Percentiles rank a stretch among this genome's conserved stretches.
Evolutionary conservation across 2,113 vertebrate species (phyloP).

Genomic region (Colaptes auratus): DNA sequence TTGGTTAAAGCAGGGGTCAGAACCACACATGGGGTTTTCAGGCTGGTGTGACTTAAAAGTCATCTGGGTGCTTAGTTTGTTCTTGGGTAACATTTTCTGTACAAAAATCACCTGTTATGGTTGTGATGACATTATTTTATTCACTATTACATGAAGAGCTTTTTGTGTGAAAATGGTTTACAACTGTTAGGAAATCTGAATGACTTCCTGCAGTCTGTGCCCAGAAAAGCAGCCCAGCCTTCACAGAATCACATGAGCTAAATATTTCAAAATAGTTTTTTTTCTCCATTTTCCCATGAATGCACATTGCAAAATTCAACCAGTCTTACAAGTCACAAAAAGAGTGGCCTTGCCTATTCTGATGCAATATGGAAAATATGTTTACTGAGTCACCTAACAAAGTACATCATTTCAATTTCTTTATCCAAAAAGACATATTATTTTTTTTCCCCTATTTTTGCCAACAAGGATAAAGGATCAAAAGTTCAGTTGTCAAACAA

Average conservation of each 20-base stretch:
- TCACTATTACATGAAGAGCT: not conserved
- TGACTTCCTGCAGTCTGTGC: not conserved
- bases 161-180: not conserved
- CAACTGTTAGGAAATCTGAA: not conserved
- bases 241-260: not conserved
- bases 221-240: not conserved
- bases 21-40: rapidly evolving
- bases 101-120: too few relatives aligned
- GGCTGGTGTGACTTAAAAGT: not conserved
- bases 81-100: not conserved
- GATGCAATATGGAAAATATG: not conserved
- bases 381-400: not conserved
- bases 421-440: not conserved
- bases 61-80: not conserved
- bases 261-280: not conserved
- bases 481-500: not conserved
- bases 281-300: not conserved
- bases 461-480: not conserved
- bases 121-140: not conserved
- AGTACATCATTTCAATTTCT: not conserved
- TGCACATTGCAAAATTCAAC: not conserved
- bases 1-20: not conserved
- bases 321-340: not conserved
- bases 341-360: not conserved
- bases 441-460: not conserved